Evolutionary conservation across 2,888 invertebrate species (phyloP).

Genomic region (Disparrhopalites patrizii): DNA sequence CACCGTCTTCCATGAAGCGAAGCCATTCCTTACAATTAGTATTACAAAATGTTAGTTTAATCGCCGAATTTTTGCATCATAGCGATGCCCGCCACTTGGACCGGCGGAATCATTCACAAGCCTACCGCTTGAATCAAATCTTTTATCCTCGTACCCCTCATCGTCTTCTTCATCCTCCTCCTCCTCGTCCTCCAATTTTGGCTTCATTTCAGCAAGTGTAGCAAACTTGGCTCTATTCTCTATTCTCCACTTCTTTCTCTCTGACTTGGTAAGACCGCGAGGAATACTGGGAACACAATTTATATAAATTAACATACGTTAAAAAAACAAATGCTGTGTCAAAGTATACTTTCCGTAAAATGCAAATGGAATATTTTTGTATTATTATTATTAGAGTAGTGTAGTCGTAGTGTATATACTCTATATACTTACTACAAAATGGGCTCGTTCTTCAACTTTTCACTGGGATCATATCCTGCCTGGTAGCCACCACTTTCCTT

Average conservation of each 20-base stretch:
- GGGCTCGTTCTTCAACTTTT: slow-evolving; percentile 27
- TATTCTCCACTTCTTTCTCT: slow-evolving; percentile 27
- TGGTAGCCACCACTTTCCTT: slow-evolving; percentile 27
- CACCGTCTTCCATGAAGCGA: no score
- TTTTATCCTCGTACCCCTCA: background rate
- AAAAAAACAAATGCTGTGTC: no score
- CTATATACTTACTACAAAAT: slow-evolving; percentile 31
- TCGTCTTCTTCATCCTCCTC: background rate
- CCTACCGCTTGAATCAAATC: no score
- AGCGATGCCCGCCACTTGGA: no score
- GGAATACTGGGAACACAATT: slow-evolving; percentile 15
- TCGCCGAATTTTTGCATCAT: no score
- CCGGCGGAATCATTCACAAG: no score
- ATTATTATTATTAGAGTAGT: background rate
- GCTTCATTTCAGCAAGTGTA: background rate
- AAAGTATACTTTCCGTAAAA: background rate
- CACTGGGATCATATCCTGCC: slow-evolving; percentile 38
- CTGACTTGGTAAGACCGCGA: slow-evolving; percentile 37
- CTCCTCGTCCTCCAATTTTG: background rate
- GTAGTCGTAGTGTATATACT: no score
- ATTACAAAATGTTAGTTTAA: no score
- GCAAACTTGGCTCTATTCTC: background rate
- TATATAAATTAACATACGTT: no score
- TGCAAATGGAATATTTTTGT: background rate
- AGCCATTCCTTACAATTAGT: no score